Conservation (phyloP, 1,140 invertebrate species). For the Tetraneura akinire region DNA sequence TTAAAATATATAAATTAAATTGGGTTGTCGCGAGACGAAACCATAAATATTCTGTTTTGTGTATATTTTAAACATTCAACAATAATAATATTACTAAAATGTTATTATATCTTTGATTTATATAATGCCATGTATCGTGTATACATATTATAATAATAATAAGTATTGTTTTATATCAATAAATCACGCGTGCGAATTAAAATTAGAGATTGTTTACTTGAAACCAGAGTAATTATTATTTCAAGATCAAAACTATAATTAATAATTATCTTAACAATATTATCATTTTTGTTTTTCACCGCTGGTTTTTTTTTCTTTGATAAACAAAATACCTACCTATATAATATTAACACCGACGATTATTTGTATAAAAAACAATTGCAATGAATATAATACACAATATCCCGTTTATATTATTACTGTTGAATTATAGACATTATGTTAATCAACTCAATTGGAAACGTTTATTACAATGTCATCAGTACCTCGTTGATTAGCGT, state of each 20-base stretch:
- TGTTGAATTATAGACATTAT: conserved; percentile 24
- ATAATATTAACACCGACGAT: no score
- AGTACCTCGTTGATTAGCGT: conserved; percentile 31
- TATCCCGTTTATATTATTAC: neutral
- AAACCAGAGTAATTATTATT: neutral
- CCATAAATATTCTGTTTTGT: no score
- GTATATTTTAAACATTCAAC: neutral
- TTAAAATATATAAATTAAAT: no score
- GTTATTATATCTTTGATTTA: neutral
- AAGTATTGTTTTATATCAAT: neutral
- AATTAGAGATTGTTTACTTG: neutral
- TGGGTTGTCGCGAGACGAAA: no score
- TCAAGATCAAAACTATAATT: neutral
- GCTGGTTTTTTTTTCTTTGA: no score
- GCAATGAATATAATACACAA: neutral
- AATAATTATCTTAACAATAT: neutral
- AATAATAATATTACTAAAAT: neutral
- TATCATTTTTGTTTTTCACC: neutral
- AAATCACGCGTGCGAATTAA: neutral
- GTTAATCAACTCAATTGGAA: conserved; percentile 37
- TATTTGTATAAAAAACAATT: neutral
- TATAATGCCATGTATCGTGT: no score
- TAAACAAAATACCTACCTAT: neutral
- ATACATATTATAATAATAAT: neutral
- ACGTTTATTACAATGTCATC: conserved; percentile 40